A percentile compares a stretch with the other conserved stretches of the same genome.
phyloP scores from a whole-genome alignment of 2,797 vertebrate genomes.

The Cyprinella venusta region DNA sequence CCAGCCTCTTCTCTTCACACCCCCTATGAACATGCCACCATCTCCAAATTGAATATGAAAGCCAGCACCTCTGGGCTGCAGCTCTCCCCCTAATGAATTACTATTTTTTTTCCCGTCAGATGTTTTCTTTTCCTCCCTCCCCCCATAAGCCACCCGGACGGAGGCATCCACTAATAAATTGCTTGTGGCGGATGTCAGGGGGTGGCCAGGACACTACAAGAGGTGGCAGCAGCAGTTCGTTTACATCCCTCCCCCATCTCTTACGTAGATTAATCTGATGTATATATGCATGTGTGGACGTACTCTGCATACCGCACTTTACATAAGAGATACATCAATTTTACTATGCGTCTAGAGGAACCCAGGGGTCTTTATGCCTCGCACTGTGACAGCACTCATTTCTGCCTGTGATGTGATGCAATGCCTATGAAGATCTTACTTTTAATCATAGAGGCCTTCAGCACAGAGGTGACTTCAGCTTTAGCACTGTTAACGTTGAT shows the following conservation, averaged over 20 bases:
- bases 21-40: slow-evolving; percentile 74
- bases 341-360: slow-evolving; percentile 68
- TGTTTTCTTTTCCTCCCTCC: slow-evolving; percentile 63
- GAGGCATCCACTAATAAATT: slow-evolving; percentile 72
- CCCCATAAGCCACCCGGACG: slow-evolving; percentile 45
- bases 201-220: slow-evolving; percentile 28
- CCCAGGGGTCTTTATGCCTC: slow-evolving; percentile 47
- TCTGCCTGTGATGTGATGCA: slow-evolving; percentile 16
- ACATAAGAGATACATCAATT: slow-evolving; percentile 80
- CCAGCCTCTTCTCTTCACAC: slow-evolving; percentile 62
- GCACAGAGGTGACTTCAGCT: too few relatives aligned
- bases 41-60: slow-evolving; percentile 80
- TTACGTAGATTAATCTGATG: slow-evolving; percentile 75
- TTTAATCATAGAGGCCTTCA: slow-evolving; percentile 76
- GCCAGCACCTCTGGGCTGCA: slow-evolving; percentile 66
- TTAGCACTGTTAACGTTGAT: slow-evolving; percentile 68
- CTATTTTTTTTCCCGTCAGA: slow-evolving; percentile 73
- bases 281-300: slow-evolving; percentile 76
- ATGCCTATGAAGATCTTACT: slow-evolving; percentile 57
- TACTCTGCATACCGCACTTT: slow-evolving; percentile 79
- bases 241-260: slow-evolving; percentile 60
- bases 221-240: slow-evolving; percentile 36
- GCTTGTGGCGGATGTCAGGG: slow-evolving; percentile 64
- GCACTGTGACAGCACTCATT: slow-evolving; percentile 46
- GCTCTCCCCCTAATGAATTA: slow-evolving; percentile 77